These are phyloP conservation scores for Sebastes minor DNA, from an alignment of 2,797 vertebrate species.

Conservation along the genomic window DNA sequence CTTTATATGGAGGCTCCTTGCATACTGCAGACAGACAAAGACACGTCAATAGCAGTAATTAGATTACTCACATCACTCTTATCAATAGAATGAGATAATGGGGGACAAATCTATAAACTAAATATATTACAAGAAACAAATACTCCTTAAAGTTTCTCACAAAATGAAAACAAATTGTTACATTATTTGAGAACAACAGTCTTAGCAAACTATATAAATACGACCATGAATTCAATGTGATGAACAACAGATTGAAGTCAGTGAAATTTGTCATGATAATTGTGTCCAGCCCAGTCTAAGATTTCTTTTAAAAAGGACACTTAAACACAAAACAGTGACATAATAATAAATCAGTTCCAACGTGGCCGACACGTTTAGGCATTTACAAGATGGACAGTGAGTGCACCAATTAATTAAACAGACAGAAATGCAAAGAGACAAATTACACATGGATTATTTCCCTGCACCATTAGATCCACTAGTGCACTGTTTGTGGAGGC, in stretches of 20 bases:
- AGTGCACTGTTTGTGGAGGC: neutral
- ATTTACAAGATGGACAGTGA: neutral
- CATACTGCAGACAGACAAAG: constrained; percentile 86
- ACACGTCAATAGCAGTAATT: neutral
- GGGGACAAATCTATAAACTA: neutral
- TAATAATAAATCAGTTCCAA: neutral
- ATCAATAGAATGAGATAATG: neutral
- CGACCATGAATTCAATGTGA: neutral
- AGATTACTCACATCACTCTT: neutral
- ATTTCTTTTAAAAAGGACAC: neutral
- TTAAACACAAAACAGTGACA: neutral
- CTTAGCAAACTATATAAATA: neutral
- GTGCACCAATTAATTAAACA: neutral
- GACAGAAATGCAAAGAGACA: neutral
- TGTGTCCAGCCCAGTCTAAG: neutral
- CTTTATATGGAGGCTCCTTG: constrained; percentile 98
- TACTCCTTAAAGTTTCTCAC: neutral
- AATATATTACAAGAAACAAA: neutral
- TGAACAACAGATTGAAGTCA: neutral
- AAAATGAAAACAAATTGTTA: neutral
- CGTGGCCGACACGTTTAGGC: neutral
- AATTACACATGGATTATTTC: neutral
- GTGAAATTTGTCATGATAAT: neutral
- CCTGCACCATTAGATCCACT: neutral
- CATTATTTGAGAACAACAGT: neutral